Base-by-base conservation (phyloP, 2,888 invertebrate genomes). In the Campoplex nolae region DNA sequence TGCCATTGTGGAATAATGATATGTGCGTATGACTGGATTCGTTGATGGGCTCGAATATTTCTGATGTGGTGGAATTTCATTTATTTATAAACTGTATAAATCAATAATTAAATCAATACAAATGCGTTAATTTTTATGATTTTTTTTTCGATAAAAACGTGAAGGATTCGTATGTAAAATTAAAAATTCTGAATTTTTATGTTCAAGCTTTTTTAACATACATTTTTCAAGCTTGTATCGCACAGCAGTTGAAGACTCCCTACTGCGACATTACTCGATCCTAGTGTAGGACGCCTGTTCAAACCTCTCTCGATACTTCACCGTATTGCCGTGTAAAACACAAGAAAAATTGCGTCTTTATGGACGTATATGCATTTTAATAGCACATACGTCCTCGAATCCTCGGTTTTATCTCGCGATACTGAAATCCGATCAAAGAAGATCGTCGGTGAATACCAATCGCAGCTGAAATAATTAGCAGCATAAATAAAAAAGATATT, bases 21-120 rank as follows among this genome's bases (percentile, higher is more conserved):
- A 86, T 83, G 80, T 80, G 86, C 76, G 80, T 86, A 83, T 86
- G 86, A 86, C 86, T 62, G 35, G 83, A 76, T 83, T 86, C 76
- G 86, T 83, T 86, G 83, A 86, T 86, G 83, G 18, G 48, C 45
- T 75, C 83, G 79, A 51, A 80, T 68, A 65, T 65, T 35, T 73
- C 23, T 32, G 51, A 67, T 23, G 54, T n/a, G 1, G 11, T 32
- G 18, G n/a, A 56, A 35, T 32, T 8, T 13, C 23, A 13, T n/a
- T 8, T 45, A 70, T 45, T 70, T 13, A 3, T 38, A 13, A 6
- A 70, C 32, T 1, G 62, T 16, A 62, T 32, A 32, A 62, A 62
- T 62, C 1, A 16, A 62, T 16, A 32, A 62, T 62, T 16, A 16
- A 62, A 32, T 62, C 6, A 62, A 32, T 58, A 62, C 32, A 0